phyloP scores from a whole-genome alignment of 2,888 invertebrate genomes.

The Brachypalpus laphriformis region DNA sequence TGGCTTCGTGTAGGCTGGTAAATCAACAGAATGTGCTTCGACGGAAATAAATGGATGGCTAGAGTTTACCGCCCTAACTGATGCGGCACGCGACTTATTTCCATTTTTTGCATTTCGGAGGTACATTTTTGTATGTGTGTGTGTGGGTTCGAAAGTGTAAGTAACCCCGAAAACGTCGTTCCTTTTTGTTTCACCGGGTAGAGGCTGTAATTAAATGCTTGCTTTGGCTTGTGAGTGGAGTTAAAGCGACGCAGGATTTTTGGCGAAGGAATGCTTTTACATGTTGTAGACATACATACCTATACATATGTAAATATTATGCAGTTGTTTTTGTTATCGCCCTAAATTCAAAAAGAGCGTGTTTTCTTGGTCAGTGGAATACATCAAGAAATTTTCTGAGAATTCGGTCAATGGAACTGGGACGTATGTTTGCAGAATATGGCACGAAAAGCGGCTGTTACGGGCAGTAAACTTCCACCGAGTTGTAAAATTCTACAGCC shows the following conservation, averaged over 20 bases:
- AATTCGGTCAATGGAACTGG: constrained; percentile 20
- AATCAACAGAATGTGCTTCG: constrained; percentile 62
- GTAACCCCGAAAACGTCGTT: not conserved
- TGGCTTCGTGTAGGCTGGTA: not conserved
- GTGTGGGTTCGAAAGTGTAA: too few relatives aligned
- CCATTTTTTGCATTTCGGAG: constrained; percentile 17
- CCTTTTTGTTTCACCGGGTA: not conserved
- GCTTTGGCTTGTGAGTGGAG: constrained; percentile 4
- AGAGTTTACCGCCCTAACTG: constrained; percentile 48
- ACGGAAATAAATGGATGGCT: constrained; percentile 68
- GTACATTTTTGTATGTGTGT: not conserved
- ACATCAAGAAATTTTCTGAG: not conserved
- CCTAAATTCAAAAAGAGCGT: constrained; percentile 33
- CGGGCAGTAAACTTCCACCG: not conserved
- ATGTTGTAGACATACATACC: not conserved
- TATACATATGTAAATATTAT: not conserved
- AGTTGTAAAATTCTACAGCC: too few relatives aligned
- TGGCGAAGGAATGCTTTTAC: not conserved
- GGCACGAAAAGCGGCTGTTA: too few relatives aligned
- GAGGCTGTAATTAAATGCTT: constrained; percentile 33
- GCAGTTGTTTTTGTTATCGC: not conserved
- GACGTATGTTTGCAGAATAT: not conserved
- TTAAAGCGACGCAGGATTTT: constrained; percentile 17
- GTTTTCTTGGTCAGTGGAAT: constrained; percentile 24
- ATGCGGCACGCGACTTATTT: constrained; percentile 57